Evolutionary conservation across 2,888 invertebrate genomes (phyloP), one percentile per base, ranked within the genome.

Genomic region (Myopa testacea): DNA sequence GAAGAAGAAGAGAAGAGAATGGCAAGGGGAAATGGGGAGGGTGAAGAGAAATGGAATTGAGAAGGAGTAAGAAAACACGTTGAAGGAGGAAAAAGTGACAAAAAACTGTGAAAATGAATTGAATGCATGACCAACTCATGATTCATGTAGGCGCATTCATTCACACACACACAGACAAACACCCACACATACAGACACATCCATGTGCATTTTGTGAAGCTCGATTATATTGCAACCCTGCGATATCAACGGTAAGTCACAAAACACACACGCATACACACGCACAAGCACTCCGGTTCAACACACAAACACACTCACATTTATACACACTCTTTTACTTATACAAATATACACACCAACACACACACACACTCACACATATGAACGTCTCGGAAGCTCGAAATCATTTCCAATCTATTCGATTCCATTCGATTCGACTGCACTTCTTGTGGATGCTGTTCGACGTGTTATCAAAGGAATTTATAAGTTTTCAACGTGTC

Each of bases 401-500:
- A 63, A 73, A 73, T 73, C 63, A 73, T 73, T 73, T 73, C 50
- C 73, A 73, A 73, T 73, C 73, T 63, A 73, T 16, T 73, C 45
- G 73, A 73, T 63, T 45, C 73, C 8, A 50, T 50, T 50, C 50
- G 50, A 50, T 50, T 50, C 14, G 69, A 40, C 40, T 63, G 4
- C 19, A 26, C 26, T 26, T 10, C 16, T 10, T 26, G 62, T 62
- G 62, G 16, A 16, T 62, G 19, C n/a, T 62, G 8, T 73, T 73
- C 73, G 45, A 50, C 63, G 73, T 63, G 62, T 73, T 73, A 62
- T 73, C 73, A 73, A 62, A 73, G 50, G 73, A 73, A 73, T 73
- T 73, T 73, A 63, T 73, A 73, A 73, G 73, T 63, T 73, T 73
- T 45, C 73, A 73, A 73, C 73, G 73, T 73, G 73, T 63, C 34